Evolutionary conservation across 2,888 invertebrate genomes (phyloP), one percentile per base, ranked within the genome.

Genomic region (Pycnomerus fuliginosus): DNA sequence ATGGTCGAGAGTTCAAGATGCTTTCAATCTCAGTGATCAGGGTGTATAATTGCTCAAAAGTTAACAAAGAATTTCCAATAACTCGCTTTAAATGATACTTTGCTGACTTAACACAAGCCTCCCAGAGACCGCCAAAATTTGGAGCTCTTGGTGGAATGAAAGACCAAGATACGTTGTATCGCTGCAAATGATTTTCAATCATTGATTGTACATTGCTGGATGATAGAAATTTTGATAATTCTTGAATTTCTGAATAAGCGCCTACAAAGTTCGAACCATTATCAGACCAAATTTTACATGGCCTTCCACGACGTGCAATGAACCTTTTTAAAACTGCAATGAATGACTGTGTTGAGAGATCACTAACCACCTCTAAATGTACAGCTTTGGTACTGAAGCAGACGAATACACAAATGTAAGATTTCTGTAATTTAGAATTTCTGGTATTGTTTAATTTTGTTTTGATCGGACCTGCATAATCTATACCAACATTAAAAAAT

Each of bases 61-160:
- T 29, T 11, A 29, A 17, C 10, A 12, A 16, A 2, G 11, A 8
- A 10, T 15, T 7, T 11, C 17, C 29, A 7, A 37, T 17, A 4
- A 37, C 37, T 16, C 24, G 15, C 10, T 2, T 12, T 16, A 37
- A 27, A 16, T 37, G 29, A 16, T 8, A 3, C 22, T 37, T 37
- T 7, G 22, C n/a, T 10, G 12, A 12, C 14, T 29, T 29, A 14
- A 49, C 23, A 24, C 60, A 64, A 65, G 51, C 22, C 24, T 50
- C 42, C 44, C 50, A 47, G 5, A 48, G 34, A 2, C 50, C 47
- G 1, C 50, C 52, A 23, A 52, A 44, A 24, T 52, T 49, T 3
- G 50, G 43, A 7, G 52, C 47, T 32, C 39, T 44, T n/a, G 40
- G 35, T 10, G 46, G 40, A 20, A 46, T 42, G 24, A 49, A 48